Conservation (phyloP, 2,113 vertebrate genomes). For the Panthera leo region DNA sequence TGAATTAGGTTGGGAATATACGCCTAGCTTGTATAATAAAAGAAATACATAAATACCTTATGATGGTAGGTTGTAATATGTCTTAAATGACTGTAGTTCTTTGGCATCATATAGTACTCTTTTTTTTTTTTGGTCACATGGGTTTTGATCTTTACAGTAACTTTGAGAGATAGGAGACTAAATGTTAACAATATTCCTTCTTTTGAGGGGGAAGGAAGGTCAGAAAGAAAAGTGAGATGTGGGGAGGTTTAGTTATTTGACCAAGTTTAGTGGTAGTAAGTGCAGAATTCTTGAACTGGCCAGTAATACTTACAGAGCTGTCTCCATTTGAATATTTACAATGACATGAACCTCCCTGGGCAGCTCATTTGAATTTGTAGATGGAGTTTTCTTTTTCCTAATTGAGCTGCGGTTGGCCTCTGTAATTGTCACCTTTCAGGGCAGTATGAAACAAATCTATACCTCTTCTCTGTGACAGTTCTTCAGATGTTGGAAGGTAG, state of each 20-base stretch:
- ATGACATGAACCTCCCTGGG: not conserved
- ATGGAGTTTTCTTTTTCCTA: not conserved
- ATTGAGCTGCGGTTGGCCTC: not conserved
- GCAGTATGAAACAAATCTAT: not conserved
- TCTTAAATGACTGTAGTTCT: not conserved
- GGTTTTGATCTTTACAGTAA: constrained; percentile 9
- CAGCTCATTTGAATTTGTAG: not conserved
- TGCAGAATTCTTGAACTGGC: not conserved
- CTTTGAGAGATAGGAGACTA: not conserved
- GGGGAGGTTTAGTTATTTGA: not conserved
- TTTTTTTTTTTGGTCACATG: not conserved
- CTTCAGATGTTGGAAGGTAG: not conserved
- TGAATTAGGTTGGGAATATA: not conserved
- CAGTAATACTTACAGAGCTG: not conserved
- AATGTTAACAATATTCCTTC: not conserved
- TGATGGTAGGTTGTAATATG: not conserved
- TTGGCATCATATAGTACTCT: not conserved
- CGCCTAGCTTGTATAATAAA: not conserved
- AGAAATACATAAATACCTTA: not conserved
- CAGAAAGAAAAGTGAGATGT: not conserved
- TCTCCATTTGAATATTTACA: not conserved
- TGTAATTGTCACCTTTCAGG: not conserved
- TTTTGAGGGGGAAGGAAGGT: not conserved
- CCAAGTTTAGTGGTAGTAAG: not conserved
- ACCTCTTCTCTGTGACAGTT: not conserved